Base-by-base conservation (phyloP, 2,888 invertebrate species). In the Aproaerema taeniolella region DNA sequence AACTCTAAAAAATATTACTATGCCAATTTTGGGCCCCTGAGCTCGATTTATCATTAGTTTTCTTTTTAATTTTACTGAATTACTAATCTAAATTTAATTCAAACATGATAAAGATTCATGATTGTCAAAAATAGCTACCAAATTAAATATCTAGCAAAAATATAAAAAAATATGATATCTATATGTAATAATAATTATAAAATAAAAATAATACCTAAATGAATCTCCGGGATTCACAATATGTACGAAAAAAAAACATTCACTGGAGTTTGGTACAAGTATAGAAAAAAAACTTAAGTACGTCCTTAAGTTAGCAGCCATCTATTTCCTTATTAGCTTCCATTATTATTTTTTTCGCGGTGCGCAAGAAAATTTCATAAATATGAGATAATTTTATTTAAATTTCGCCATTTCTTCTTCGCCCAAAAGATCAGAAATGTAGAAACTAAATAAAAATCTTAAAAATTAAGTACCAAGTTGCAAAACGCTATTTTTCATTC, bases 291-390 rank as follows among this genome's bases (percentile, higher is more conserved):
- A 30, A 44, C 61, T 65, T 76, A 76, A 77, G 77, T 77, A 77
- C 77, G 39, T 52, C 47, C 55, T 66, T 76, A 76, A 76, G 75
- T 75, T 72, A 75, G 77, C 76, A 73, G 74, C 74, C 76, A n/a
- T n/a, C n/a, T n/a, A n/a, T n/a, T n/a, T n/a, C n/a, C n/a, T n/a
- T n/a, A n/a, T n/a, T n/a, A n/a, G 67, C 59, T 41, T 49, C 44
- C 26, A 29, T 32, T 28, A 40, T 15, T 42, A 33, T 14, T 12
- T 28, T 36, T 29, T 47, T 53, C n/a, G n/a, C n/a, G n/a, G n/a
- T n/a, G n/a, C n/a, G n/a, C n/a, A n/a, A n/a, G n/a, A n/a, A n/a
- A n/a, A n/a, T n/a, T n/a, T n/a, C n/a, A n/a, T n/a, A n/a, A n/a
- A n/a, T n/a, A n/a, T n/a, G n/a, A n/a, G n/a, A n/a, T n/a, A n/a